A percentile compares a stretch with the other conserved stretches of the same genome.
Evolutionary conservation across 2,113 vertebrate genomes (phyloP).

Genomic region (Naja naja): DNA sequence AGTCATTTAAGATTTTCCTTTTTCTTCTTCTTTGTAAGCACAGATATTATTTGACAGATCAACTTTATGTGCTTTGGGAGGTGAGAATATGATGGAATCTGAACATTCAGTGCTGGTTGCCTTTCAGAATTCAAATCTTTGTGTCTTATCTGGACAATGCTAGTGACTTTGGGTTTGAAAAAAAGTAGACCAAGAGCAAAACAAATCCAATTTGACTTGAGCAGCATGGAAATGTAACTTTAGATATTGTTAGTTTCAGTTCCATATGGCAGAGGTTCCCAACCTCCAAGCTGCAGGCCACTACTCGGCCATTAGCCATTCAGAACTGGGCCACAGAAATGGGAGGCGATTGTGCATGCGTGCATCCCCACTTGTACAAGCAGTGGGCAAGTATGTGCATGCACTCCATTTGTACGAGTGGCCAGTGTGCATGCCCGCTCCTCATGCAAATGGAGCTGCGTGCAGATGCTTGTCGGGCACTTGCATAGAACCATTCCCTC

Average conservation of each 20-base stretch:
- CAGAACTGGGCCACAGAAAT: not conserved
- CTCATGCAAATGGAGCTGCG: not conserved
- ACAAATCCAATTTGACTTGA: not conserved
- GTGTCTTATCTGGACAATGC: not conserved
- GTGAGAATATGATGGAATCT: constrained; percentile 11
- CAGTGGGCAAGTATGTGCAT: no score
- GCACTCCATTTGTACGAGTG: not conserved
- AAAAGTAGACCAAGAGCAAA: not conserved
- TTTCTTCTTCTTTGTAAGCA: not conserved
- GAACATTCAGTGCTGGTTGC: not conserved
- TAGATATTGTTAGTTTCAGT: not conserved
- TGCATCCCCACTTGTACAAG: not conserved
- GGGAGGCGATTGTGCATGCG: not conserved
- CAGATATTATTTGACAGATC: not conserved
- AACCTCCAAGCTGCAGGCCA: no score
- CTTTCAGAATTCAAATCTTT: constrained; percentile 1
- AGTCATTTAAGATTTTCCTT: not conserved
- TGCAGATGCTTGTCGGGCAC: no score
- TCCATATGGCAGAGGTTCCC: not conserved
- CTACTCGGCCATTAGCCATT: no score
- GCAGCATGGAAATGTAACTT: not conserved
- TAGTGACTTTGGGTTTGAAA: not conserved
- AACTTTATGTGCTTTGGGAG: constrained; percentile 2
- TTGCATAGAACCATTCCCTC: not conserved
- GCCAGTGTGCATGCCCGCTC: not conserved